Percentiles rank a stretch among this genome's conserved stretches.
Evolutionary conservation across 2,888 invertebrate species (phyloP).

Genomic region (Drosophila helvetica): DNA sequence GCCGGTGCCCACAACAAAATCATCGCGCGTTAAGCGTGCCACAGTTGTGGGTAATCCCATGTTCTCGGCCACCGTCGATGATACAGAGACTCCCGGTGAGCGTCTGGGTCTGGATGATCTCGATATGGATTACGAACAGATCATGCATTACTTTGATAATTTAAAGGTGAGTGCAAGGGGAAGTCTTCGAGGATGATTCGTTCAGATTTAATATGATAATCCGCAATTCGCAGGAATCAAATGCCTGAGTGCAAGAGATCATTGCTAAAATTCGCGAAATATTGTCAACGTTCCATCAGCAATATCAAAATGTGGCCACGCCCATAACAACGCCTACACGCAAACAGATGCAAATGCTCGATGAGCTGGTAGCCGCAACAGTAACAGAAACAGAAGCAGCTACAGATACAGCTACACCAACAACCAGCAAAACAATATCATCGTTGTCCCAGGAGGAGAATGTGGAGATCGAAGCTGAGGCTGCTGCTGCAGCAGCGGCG

Average conservation of each 20-base stretch:
- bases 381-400: constrained; percentile 3
- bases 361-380: constrained; percentile 54
- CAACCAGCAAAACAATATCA: constrained; percentile 11
- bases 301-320: constrained; percentile 85
- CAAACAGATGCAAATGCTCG: constrained; percentile 68
- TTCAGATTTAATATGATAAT: no score
- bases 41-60: constrained; percentile 95
- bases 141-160: constrained; percentile 99
- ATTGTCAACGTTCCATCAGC: constrained; percentile 88
- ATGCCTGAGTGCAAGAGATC: constrained; percentile 95
- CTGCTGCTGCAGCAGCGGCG: neutral
- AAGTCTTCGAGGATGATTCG: neutral
- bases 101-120: constrained; percentile 91
- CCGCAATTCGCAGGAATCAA: constrained; percentile 88
- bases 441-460: neutral
- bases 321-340: constrained; percentile 82
- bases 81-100: constrained; percentile 85
- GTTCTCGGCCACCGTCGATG: constrained; percentile 87
- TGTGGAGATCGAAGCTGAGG: neutral
- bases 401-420: constrained; percentile 8
- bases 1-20: constrained; percentile 72
- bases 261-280: constrained; percentile 92
- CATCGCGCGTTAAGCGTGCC: constrained; percentile 89
- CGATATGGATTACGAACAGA: constrained; percentile 98
- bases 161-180: constrained; percentile 89